A percentile compares a stretch with the other conserved stretches of the same genome.
These are phyloP conservation scores for Ibidorhyncha struthersii DNA, from an alignment of 2,113 vertebrate genomes.

Conservation along the genomic window DNA sequence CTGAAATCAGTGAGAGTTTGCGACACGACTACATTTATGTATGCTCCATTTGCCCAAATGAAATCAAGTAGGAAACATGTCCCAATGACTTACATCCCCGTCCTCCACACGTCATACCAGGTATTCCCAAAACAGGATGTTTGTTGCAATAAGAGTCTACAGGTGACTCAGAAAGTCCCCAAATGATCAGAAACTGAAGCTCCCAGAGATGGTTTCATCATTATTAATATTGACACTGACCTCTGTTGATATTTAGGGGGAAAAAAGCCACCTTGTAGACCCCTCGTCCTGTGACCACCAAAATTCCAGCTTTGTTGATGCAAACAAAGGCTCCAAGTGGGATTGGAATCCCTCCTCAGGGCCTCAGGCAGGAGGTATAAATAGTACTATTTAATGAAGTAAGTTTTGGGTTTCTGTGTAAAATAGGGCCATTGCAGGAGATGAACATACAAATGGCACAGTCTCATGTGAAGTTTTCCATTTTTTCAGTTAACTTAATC, in stretches of 20 bases:
- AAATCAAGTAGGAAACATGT: not conserved
- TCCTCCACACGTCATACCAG: not conserved
- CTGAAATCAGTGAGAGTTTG: not conserved
- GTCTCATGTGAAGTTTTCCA: not conserved
- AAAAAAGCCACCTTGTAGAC: not conserved
- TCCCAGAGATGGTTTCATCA: not conserved
- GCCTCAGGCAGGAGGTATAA: not conserved
- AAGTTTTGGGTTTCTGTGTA: not conserved
- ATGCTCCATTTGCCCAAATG: not conserved
- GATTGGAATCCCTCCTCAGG: not conserved
- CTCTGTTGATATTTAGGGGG: not conserved
- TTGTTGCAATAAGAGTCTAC: not conserved
- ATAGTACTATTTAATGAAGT: not conserved
- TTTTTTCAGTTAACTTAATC: not conserved
- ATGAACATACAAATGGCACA: not conserved
- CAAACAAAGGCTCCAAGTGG: not conserved
- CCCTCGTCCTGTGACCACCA: not conserved
- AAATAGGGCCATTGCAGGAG: not conserved
- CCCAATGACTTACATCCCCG: not conserved
- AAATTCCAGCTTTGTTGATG: not conserved
- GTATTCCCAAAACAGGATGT: not conserved
- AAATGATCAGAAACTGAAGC: not conserved
- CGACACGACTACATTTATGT: not conserved
- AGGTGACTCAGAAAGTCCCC: not conserved
- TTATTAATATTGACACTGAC: not conserved